A percentile compares a stretch with the other conserved stretches of the same genome.
Evolutionary conservation across 2,888 invertebrate genomes (phyloP).

Genomic region (Deilephila elpenor): DNA sequence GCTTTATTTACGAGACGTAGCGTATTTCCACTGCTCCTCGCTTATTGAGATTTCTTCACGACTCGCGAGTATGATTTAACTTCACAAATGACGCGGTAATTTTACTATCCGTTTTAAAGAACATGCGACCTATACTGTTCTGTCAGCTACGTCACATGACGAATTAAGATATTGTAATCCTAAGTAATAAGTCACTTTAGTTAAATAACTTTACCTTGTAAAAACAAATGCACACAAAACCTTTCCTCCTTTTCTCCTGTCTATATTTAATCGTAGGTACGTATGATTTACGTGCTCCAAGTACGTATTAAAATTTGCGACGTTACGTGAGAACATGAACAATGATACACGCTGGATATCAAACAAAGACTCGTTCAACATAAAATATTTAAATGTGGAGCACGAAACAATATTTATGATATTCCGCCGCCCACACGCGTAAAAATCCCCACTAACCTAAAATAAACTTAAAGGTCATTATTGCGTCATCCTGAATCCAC

Average conservation of each 20-base stretch:
- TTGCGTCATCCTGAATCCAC: conserved; percentile 26
- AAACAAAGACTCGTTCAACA: conserved; percentile 27
- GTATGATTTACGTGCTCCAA: background rate
- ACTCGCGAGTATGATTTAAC: background rate
- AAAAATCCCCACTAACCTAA: conserved; percentile 32
- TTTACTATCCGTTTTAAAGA: conserved; percentile 10
- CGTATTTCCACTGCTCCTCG: conserved; percentile 50
- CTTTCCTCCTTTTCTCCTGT: background rate
- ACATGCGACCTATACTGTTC: background rate
- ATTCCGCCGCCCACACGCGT: conserved; percentile 30
- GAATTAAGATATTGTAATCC: background rate
- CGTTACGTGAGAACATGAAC: conserved; percentile 14
- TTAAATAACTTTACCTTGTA: too few relatives aligned
- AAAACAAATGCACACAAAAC: too few relatives aligned
- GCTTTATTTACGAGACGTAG: conserved; percentile 62
- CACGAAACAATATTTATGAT: conserved; percentile 34
- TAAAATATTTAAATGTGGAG: conserved; percentile 32
- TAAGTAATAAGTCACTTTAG: too few relatives aligned
- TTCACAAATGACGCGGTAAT: background rate
- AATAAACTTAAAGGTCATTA: conserved; percentile 30
- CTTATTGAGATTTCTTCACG: conserved; percentile 23
- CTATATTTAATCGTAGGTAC: background rate
- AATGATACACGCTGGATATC: conserved; percentile 22
- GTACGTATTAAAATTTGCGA: background rate
- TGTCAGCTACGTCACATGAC: background rate